Base-by-base conservation (phyloP, 2,113 vertebrate species). In the Neodontobutis hainanensis region DNA sequence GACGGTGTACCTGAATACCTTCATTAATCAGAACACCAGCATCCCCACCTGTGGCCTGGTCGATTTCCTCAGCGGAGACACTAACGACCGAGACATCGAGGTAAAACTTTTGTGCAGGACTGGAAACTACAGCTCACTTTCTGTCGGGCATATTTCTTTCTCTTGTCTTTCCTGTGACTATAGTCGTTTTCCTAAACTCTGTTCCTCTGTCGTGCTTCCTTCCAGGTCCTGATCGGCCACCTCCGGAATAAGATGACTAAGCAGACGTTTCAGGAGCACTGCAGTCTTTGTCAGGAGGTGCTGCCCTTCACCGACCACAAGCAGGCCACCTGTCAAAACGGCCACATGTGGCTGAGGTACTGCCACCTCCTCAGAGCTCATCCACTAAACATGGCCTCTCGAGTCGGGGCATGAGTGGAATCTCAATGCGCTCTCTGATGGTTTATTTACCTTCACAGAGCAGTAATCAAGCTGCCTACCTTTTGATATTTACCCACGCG, bases 181-280 rank as follows among this genome's bases (percentile, higher is more conserved):
- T 36, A 0, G 38, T 67, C 5, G 11, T 16, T 47, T 8, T 42
- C 14, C 14, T 40, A 7, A 15, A 4, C 9, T 43, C 9, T n/a
- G n/a, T n/a, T n/a, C 50, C 47, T 61, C 6, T 62, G n/a, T 6
- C 40, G 10, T 61, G 5, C 68, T 1, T 70, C 71, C 85, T 32
- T 83, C 49, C 19, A 99, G 97, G 95, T 99, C 81, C 94, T 99
- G 87, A 96, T 97, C 11, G 96, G 96, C 70, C 96, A 98, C 82
- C 94, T 98, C 77, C 94, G 93, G 77, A 99, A 98, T 84, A 99
- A 99, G 87, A 94, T 98, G 94, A 95, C 96, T 92, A 99, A 98
- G 78, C 97, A 98, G 89, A 96, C 93, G 0, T 99, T 98, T 78
- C 92, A 93, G 0, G 97, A 99, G 90, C 93, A 93, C 88, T 99